These are phyloP conservation scores for Equus przewalskii DNA, from an alignment of 2,113 vertebrate species.

Conservation along the genomic window DNA sequence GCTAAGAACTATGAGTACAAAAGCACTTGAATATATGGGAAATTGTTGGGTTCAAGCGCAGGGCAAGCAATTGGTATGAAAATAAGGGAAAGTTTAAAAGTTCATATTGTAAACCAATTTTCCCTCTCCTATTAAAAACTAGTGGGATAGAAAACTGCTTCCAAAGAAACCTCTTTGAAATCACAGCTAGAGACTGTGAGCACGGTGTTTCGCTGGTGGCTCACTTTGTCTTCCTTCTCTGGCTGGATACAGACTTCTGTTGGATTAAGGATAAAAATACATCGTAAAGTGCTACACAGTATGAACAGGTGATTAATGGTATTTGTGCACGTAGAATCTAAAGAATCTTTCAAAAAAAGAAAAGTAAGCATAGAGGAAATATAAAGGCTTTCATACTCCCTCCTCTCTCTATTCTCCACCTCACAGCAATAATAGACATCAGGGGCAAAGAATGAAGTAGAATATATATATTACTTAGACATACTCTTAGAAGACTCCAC, in stretches of 20 bases:
- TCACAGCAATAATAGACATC: neutral
- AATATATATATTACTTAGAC: neutral
- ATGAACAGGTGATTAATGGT: slow-evolving; percentile 64
- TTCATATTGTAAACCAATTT: slow-evolving; percentile 80
- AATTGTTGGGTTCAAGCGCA: slow-evolving; percentile 75
- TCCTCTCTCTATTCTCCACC: neutral
- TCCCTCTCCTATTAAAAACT: slow-evolving; percentile 78
- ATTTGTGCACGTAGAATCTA: slow-evolving; percentile 45
- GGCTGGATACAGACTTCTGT: slow-evolving; percentile 53
- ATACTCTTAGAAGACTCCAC: neutral
- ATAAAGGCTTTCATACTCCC: neutral
- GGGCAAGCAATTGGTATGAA: slow-evolving; percentile 78
- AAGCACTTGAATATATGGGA: slow-evolving; percentile 62
- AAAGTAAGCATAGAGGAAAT: slow-evolving; percentile 18
- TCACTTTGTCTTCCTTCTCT: slow-evolving; percentile 68
- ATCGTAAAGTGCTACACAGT: neutral
- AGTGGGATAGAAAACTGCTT: slow-evolving; percentile 76
- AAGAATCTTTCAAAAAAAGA: neutral
- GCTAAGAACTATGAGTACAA: slow-evolving; percentile 60
- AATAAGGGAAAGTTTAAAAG: slow-evolving; percentile 81
- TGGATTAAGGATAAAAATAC: slow-evolving; percentile 71
- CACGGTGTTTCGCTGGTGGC: slow-evolving; percentile 38
- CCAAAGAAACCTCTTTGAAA: slow-evolving; percentile 71
- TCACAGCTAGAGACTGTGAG: slow-evolving; percentile 75
- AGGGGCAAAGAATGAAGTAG: neutral